Evolutionary conservation across 2,888 invertebrate genomes (phyloP).

Genomic region (Drosophila formosana): DNA sequence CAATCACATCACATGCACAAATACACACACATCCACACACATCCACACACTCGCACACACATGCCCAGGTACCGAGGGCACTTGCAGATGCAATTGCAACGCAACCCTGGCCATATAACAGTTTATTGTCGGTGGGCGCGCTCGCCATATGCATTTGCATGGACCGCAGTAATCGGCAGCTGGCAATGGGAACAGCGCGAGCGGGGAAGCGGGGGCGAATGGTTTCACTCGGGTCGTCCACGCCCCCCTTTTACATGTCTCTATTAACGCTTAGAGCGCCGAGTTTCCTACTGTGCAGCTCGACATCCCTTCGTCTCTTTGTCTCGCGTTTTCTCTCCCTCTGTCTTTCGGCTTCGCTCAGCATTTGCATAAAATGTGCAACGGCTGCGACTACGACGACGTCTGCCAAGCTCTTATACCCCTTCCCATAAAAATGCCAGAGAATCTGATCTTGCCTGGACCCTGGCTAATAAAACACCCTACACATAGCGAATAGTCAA

Average conservation of each 20-base stretch:
- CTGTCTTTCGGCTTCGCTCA: slow-evolving; percentile 12
- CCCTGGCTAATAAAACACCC: neutral
- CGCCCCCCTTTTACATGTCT: slow-evolving; percentile 41
- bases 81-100: slow-evolving; percentile 36
- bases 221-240: slow-evolving; percentile 21
- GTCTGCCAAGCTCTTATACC: slow-evolving; percentile 19
- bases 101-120: slow-evolving; percentile 53
- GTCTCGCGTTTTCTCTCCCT: neutral
- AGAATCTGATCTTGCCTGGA: neutral
- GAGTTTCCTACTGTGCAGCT: slow-evolving; percentile 28
- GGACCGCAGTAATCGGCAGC: slow-evolving; percentile 11
- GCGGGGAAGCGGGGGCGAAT: slow-evolving; percentile 3
- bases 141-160: slow-evolving; percentile 28
- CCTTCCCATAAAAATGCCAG: slow-evolving; percentile 7
- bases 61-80: slow-evolving; percentile 17
- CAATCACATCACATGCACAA: slow-evolving; percentile 13
- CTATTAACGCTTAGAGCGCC: slow-evolving; percentile 62
- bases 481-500: neutral
- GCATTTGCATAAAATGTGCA: slow-evolving; percentile 72
- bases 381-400: slow-evolving; percentile 27
- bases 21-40: slow-evolving; percentile 16
- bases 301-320: neutral
- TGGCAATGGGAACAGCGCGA: neutral
- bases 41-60: slow-evolving; percentile 4
- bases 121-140: slow-evolving; percentile 47